These are phyloP conservation scores for Mycetomoellerius zeteki DNA, from an alignment of 1,140 invertebrate genomes.

Conservation along the genomic window DNA sequence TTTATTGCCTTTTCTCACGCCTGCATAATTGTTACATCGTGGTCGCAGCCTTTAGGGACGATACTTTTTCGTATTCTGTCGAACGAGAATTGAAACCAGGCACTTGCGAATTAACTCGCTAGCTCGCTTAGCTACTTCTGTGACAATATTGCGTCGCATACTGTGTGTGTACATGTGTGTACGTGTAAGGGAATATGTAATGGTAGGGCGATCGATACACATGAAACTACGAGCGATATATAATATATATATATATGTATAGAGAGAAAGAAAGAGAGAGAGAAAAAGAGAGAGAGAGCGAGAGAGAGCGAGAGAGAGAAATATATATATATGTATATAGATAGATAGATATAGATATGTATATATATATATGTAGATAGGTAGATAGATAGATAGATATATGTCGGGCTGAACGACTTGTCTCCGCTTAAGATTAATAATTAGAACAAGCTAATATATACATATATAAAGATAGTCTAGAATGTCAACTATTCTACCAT, in stretches of 20 bases:
- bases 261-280: background rate
- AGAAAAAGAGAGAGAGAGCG: conserved; percentile 2
- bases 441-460: conserved; percentile 40
- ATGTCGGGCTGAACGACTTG: conserved; percentile 49
- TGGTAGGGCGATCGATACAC: conserved; percentile 61
- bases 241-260: conserved; percentile 26
- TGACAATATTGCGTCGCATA: conserved; percentile 45
- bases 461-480: conserved; percentile 47
- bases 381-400: conserved; percentile 36
- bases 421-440: conserved; percentile 48
- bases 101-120: conserved; percentile 46
- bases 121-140: conserved; percentile 42
- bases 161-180: background rate
- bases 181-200: conserved; percentile 32
- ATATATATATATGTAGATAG: too few species aligned
- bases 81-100: conserved; percentile 41
- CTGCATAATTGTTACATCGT: background rate
- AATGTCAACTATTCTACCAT: conserved; percentile 51
- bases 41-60: background rate
- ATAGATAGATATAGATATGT: conserved; percentile 38
- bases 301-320: conserved; percentile 10
- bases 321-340: conserved; percentile 14
- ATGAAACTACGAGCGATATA: conserved; percentile 67
- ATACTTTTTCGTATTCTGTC: conserved; percentile 47
- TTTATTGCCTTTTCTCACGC: conserved; percentile 25